Evolutionary conservation across 2,888 invertebrate genomes (phyloP), one percentile per base, ranked within the genome.

Genomic region (Hesperia comma): DNA sequence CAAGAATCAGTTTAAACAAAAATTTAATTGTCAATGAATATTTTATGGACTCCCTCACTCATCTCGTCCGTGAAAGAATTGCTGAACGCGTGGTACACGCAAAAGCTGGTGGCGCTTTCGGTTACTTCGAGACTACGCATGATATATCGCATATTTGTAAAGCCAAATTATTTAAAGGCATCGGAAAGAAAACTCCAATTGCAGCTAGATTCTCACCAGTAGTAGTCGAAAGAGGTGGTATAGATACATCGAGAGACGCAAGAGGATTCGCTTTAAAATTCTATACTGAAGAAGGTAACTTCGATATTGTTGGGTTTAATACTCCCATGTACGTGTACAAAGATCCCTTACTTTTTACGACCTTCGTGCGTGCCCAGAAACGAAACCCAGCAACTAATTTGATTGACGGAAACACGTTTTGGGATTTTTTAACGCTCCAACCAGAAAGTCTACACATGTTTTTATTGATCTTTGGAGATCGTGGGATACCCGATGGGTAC

Each of bases 31-130:
- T 97, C 83, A 98, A 98, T 86, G 94, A 95, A 72, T 94, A 95
- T 58, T 95, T 95, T 72, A 80, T 97, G 70, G 96, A 97, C 75
- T 95, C 96, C 77, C 84, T 96, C 69, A 93, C 96, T 0, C 96
- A 97, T 81, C 97, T 98, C 75, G 95, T 95, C 77, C 93, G 98
- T 17, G 98, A 99, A 85, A 94, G 98, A 64, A 98, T 98, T 74
- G 98, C 98, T 0, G 98, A 98, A 84, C 94, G 98, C 70, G 96
- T 98, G 0, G 98, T 98, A 0, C 98, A 98, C 82, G 98, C 98
- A 0, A 98, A 98, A 87, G 98, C 98, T 68, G 97, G 96, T 41
- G 98, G 96, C 14, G 97, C 96, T 3, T 97, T 96, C 80, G 97
- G 96, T 0, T 96, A 96, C 77, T 97, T 97, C 75, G 96, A 97